Base-by-base conservation (phyloP, 2,797 vertebrate genomes). In the Balearica regulorum region DNA sequence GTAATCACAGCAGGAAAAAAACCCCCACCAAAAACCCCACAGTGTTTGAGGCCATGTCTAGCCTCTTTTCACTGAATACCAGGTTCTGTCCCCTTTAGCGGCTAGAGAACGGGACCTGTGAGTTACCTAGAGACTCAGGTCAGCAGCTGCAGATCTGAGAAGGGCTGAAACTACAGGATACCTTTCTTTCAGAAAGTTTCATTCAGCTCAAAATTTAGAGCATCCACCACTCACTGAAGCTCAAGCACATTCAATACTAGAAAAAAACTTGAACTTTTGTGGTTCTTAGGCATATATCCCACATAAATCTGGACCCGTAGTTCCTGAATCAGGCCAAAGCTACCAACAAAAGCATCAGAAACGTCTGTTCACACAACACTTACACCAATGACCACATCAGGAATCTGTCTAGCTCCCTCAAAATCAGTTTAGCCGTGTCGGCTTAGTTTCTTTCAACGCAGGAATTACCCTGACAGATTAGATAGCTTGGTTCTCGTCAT, bases 11-110 rank as follows among this genome's bases (percentile, higher is more conserved):
- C 16, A 73, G 29, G 2, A 19, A 29, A 33, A 13, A 43, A 43
- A 39, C 39, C 35, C 35, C 39, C n/a, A n/a, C n/a, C n/a, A 26
- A 61, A 29, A 16, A 3, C 0, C 2, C 7, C 11, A 10, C 49
- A 69, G 69, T 4, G 5, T 17, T 6, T 49, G 17, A 21, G n/a
- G 16, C 16, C 55, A 25, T 5, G 6, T 49, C 55, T 37, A 44
- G 49, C 5, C 10, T 75, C 12, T 75, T 55, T 57, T 24, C 37
- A 11, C 8, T 37, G 13, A 53, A 29, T 9, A 29, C 48, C 39
- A 35, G 24, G 9, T 48, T 78, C 33, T 44, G 39, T 46, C 35
- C 16, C 15, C 83, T 8, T 43, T 7, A 66, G 35, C 6, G 21
- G 13, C 46, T 39, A 35, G 33, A 41, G 44, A 60, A 33, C 15